phyloP scores from a whole-genome alignment of 2,888 invertebrate genomes.

The Drosophila fungiperda region DNA sequence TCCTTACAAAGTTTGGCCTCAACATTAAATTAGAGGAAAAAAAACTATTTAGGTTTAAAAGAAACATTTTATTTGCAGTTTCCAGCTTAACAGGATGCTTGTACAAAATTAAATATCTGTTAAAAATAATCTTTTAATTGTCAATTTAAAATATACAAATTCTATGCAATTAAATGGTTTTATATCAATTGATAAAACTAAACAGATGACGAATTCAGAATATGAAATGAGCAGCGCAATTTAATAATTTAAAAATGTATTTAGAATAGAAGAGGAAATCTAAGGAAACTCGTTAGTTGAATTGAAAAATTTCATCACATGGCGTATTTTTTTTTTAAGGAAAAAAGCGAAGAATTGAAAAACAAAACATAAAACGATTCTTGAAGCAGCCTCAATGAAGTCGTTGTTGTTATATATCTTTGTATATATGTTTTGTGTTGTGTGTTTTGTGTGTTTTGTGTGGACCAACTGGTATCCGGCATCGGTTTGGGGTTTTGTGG shows the following conservation, averaged over 20 bases:
- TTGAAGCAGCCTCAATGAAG: slow-evolving; percentile 55
- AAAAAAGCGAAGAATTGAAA: slow-evolving; percentile 1
- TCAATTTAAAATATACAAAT: not conserved
- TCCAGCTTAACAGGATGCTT: not conserved
- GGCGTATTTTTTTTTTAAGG: too few species aligned
- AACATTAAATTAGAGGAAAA: not conserved
- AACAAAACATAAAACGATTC: slow-evolving; percentile 35
- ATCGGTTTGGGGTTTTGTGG: slow-evolving; percentile 34
- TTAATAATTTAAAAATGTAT: not conserved
- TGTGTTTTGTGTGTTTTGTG: slow-evolving; percentile 8
- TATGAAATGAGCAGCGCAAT: too few species aligned
- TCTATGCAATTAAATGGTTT: not conserved
- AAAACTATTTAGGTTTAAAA: not conserved
- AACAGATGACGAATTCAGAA: not conserved
- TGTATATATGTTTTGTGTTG: not conserved
- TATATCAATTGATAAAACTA: not conserved
- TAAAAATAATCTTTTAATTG: not conserved
- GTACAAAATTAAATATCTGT: not conserved
- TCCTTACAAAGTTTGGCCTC: too few species aligned
- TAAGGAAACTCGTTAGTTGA: not conserved
- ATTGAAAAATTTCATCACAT: not conserved
- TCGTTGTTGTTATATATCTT: slow-evolving; percentile 16
- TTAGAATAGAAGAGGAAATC: not conserved
- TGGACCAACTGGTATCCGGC: slow-evolving; percentile 11
- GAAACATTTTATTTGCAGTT: not conserved